Conservation (phyloP, 2,797 vertebrate species). For the Podarcis lilfordi region DNA sequence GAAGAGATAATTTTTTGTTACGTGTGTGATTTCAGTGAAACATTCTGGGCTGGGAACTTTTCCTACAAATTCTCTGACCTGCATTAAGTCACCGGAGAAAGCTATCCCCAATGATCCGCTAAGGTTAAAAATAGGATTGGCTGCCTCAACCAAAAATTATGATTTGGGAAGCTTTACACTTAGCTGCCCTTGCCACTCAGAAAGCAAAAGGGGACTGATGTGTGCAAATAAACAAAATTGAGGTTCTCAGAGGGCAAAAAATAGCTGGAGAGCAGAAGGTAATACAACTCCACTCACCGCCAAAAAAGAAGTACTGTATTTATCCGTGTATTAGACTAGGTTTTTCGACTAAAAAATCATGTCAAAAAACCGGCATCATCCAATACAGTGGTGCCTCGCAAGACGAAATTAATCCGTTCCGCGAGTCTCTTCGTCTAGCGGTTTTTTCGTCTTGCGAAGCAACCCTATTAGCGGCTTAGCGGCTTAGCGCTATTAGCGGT, state of each 20-base stretch:
- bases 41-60: not conserved
- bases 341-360: too few species aligned
- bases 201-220: not conserved
- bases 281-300: not conserved
- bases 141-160: not conserved
- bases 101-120: not conserved
- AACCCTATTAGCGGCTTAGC: too few species aligned
- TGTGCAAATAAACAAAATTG: not conserved
- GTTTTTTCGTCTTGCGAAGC: too few species aligned
- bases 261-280: not conserved
- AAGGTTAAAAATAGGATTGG: not conserved
- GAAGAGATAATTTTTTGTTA: not conserved
- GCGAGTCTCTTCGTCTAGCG: too few species aligned
- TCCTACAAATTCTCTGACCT: not conserved
- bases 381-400: too few species aligned
- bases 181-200: not conserved
- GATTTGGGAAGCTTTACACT: not conserved
- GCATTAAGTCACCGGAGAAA: constrained; percentile 21
- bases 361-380: too few species aligned
- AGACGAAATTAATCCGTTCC: too few species aligned
- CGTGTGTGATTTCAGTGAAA: not conserved
- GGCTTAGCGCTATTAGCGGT: too few species aligned
- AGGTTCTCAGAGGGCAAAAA: not conserved
- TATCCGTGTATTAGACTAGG: too few species aligned
- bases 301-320: too few species aligned